A percentile compares a stretch with the other conserved stretches of the same genome.
phyloP scores from a whole-genome alignment of 2,797 vertebrate genomes.

The Tragopan temminckii region DNA sequence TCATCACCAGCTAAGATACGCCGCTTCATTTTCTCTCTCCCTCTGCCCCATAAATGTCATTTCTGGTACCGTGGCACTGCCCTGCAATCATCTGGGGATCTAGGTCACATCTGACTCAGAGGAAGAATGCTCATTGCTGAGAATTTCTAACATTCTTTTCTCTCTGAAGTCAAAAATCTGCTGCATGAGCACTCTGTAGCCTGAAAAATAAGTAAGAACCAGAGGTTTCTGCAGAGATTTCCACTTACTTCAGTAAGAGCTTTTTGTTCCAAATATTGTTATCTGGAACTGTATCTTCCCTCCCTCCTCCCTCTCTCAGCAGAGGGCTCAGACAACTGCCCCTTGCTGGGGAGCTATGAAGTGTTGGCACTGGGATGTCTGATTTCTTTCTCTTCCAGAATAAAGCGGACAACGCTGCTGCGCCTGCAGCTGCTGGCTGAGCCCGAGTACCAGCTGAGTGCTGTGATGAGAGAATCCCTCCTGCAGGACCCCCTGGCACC shows the following conservation, averaged over 20 bases:
- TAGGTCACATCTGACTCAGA: neutral
- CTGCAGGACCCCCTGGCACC: conserved; percentile 85
- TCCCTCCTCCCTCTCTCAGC: neutral
- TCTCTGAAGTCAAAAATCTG: neutral
- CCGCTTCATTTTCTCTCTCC: neutral
- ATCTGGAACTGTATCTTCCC: neutral
- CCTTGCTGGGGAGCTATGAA: neutral
- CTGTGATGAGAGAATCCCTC: conserved; percentile 94
- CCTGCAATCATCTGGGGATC: neutral
- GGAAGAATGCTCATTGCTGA: neutral
- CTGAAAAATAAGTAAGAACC: neutral
- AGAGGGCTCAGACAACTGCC: neutral
- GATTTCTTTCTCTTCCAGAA: conserved; percentile 77
- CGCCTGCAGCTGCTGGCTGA: conserved; percentile 87
- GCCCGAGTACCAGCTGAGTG: conserved; percentile 88
- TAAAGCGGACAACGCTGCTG: conserved; percentile 89
- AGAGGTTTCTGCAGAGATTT: neutral
- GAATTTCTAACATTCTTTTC: neutral
- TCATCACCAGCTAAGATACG: neutral
- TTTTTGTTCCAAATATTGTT: neutral
- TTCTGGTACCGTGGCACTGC: neutral
- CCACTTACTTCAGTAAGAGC: neutral
- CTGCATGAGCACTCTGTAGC: neutral
- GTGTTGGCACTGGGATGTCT: neutral
- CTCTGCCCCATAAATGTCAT: neutral